phyloP scores from a whole-genome alignment of 2,888 invertebrate species.

The Luperina nickerlii region DNA sequence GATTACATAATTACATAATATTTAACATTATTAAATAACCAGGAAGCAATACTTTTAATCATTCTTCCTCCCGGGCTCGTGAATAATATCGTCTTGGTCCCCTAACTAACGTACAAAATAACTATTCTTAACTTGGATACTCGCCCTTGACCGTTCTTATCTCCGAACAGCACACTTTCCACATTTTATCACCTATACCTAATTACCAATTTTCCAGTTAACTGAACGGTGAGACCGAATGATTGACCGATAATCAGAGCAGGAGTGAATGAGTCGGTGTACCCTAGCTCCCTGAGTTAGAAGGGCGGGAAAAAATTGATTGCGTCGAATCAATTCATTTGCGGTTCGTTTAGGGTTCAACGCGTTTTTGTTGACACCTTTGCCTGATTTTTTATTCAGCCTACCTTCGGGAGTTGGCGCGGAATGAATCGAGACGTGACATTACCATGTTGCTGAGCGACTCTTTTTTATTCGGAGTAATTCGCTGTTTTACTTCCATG shows the following conservation, averaged over 20 bases:
- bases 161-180: conserved; percentile 69
- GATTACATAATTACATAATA: neutral
- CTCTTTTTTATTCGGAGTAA: conserved; percentile 52
- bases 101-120: neutral
- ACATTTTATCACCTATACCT: conserved; percentile 84
- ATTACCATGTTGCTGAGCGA: conserved; percentile 60
- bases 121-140: conserved; percentile 13
- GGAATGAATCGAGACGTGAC: conserved; percentile 60
- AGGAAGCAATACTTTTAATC: neutral
- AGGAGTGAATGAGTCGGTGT: conserved; percentile 80
- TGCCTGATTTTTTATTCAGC: conserved; percentile 74
- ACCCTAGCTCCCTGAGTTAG: conserved; percentile 39
- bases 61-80: neutral
- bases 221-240: conserved; percentile 87
- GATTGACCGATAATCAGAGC: conserved; percentile 88
- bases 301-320: conserved; percentile 84
- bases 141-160: conserved; percentile 61
- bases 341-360: conserved; percentile 71
- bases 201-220: conserved; percentile 90
- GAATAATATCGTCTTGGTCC: neutral
- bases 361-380: conserved; percentile 84
- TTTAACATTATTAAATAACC: neutral
- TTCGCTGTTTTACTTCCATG: neutral
- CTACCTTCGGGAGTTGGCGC: conserved; percentile 43
- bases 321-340: conserved; percentile 87